phyloP scores from a whole-genome alignment of 2,113 vertebrate species.

The Chamaea fasciata region DNA sequence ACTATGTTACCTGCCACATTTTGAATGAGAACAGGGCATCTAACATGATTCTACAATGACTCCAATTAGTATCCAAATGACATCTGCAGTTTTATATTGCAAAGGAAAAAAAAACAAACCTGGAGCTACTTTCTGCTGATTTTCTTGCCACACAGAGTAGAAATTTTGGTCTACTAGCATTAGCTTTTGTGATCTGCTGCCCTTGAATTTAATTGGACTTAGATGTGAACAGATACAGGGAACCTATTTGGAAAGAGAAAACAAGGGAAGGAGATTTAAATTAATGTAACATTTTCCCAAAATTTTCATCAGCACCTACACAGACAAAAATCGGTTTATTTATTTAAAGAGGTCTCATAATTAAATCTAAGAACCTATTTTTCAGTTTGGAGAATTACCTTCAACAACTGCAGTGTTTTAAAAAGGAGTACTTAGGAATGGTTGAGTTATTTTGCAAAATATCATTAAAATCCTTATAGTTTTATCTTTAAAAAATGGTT shows the following conservation, averaged over 20 bases:
- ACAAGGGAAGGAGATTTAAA: not conserved
- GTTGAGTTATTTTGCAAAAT: not conserved
- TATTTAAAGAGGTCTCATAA: not conserved
- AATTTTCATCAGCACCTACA: not conserved
- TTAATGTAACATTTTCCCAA: not conserved
- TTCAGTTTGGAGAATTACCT: not conserved
- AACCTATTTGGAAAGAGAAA: not conserved
- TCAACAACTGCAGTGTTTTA: not conserved
- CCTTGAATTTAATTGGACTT: not conserved
- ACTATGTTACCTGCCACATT: constrained; percentile 11
- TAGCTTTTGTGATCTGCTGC: not conserved
- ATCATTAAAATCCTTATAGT: not conserved
- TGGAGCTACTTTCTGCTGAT: not conserved
- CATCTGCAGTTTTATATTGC: not conserved
- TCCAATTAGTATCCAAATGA: constrained; percentile 13
- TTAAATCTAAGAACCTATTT: not conserved
- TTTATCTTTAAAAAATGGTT: not conserved
- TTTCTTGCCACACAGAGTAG: not conserved
- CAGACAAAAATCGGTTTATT: not conserved
- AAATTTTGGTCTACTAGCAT: not conserved
- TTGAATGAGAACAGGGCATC: not conserved
- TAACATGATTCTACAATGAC: not conserved
- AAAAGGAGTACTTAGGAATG: not conserved
- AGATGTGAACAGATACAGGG: not conserved
- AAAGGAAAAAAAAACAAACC: not conserved